These are phyloP conservation scores for Eubasilissa splendida DNA, from an alignment of 2,888 invertebrate genomes.

Conservation along the genomic window DNA sequence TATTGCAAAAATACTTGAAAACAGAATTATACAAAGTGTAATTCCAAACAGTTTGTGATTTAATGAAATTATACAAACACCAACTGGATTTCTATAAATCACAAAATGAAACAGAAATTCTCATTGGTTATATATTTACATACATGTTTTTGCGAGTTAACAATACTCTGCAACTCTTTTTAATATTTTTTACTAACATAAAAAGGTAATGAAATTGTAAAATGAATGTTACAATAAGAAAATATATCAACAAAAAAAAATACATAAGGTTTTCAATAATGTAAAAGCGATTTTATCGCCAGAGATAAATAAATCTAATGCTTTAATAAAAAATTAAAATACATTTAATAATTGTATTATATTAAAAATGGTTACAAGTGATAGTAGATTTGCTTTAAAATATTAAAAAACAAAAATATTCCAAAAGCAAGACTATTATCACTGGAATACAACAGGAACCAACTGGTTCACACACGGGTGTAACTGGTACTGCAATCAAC, in stretches of 20 bases:
- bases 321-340: slow-evolving; percentile 31
- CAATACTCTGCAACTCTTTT: slow-evolving; percentile 18
- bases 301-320: slow-evolving; percentile 37
- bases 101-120: not conserved
- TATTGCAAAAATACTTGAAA: slow-evolving; percentile 35
- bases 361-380: slow-evolving; percentile 37
- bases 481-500: not conserved
- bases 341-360: slow-evolving; percentile 38
- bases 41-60: slow-evolving; percentile 18
- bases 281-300: slow-evolving; percentile 46
- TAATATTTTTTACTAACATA: slow-evolving; percentile 17
- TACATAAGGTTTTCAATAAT: slow-evolving; percentile 34
- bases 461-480: slow-evolving; percentile 23
- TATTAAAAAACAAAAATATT: slow-evolving; percentile 45
- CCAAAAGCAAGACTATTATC: slow-evolving; percentile 44
- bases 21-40: slow-evolving; percentile 6
- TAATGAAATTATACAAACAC: slow-evolving; percentile 12
- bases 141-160: slow-evolving; percentile 27
- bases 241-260: slow-evolving; percentile 36
- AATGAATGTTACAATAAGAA: slow-evolving; percentile 38
- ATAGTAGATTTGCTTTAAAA: slow-evolving; percentile 47
- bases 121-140: slow-evolving; percentile 14
- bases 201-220: slow-evolving; percentile 38
- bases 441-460: slow-evolving; percentile 33
- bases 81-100: not conserved